Percentiles rank a stretch among this genome's conserved stretches.
Evolutionary conservation across 2,888 invertebrate species (phyloP).

Genomic region (Meganola albula): DNA sequence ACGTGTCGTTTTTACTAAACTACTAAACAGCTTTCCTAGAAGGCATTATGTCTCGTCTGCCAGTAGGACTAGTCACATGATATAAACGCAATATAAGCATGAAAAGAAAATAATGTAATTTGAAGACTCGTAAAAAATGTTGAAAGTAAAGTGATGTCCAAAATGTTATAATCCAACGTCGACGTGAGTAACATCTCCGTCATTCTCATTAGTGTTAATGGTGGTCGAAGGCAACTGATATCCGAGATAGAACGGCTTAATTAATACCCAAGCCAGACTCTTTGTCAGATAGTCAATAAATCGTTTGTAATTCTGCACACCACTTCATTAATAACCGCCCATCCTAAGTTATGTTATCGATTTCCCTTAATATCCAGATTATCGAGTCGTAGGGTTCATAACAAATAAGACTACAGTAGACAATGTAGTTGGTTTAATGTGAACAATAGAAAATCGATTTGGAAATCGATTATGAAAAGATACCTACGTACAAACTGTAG

Average conservation of each 20-base stretch:
- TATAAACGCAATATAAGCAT: too few relatives aligned
- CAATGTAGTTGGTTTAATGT: conserved; percentile 58
- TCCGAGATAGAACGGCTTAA: conserved; percentile 58
- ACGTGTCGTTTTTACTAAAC: too few relatives aligned
- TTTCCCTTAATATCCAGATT: neutral
- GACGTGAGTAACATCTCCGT: conserved; percentile 30
- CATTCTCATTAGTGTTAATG: conserved; percentile 61
- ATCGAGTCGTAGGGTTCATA: conserved; percentile 1
- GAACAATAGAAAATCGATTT: conserved; percentile 60
- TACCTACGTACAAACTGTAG: conserved; percentile 46
- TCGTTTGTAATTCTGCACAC: conserved; percentile 29
- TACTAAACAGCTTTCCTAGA: too few relatives aligned
- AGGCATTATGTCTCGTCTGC: too few relatives aligned
- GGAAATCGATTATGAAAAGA: conserved; percentile 62
- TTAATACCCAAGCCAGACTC: conserved; percentile 48
- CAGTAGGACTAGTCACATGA: too few relatives aligned
- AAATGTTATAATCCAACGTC: too few relatives aligned
- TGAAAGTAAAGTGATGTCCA: too few relatives aligned
- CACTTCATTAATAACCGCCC: conserved; percentile 25
- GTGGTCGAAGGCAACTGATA: conserved; percentile 48
- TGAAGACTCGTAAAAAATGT: too few relatives aligned
- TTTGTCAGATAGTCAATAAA: conserved; percentile 50
- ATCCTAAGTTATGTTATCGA: conserved; percentile 14
- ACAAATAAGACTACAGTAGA: conserved; percentile 25
- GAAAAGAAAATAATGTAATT: too few relatives aligned